These are phyloP conservation scores for Coptotermes formosanus DNA, from an alignment of 1,140 invertebrate species.

Conservation along the genomic window DNA sequence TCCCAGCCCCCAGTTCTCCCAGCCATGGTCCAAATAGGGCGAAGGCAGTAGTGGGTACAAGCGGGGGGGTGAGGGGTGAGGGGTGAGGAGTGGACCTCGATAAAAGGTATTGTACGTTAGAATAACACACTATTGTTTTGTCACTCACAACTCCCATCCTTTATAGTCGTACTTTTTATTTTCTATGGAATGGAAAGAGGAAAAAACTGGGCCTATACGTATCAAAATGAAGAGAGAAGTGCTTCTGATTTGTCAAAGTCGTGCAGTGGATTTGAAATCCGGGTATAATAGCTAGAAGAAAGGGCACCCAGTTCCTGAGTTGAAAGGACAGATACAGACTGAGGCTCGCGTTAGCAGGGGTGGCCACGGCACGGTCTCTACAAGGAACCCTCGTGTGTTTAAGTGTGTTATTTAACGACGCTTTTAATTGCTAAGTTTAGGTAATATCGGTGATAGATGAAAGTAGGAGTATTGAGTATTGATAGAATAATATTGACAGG, in stretches of 20 bases:
- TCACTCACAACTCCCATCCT: constrained; percentile 23
- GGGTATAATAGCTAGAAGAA: constrained; percentile 21
- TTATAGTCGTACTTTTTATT: constrained; percentile 12
- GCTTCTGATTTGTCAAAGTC: constrained; percentile 28
- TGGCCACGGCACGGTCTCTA: not conserved
- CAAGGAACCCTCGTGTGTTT: no score
- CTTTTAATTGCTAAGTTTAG: no score
- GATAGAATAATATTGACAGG: no score
- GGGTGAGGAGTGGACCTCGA: not conserved
- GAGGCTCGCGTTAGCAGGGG: not conserved
- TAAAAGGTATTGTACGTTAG: constrained; percentile 26
- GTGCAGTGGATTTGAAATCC: constrained; percentile 26
- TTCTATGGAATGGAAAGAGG: constrained; percentile 3
- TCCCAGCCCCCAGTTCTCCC: not conserved
- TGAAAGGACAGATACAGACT: constrained; percentile 24
- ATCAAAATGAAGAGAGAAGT: constrained; percentile 15
- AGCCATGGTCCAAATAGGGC: not conserved
- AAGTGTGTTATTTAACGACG: no score
- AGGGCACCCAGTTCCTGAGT: not conserved
- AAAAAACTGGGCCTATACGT: not conserved
- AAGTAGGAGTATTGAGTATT: no score
- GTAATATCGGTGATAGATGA: no score
- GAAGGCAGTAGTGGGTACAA: not conserved
- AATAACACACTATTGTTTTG: constrained; percentile 27
- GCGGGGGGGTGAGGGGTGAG: no score